A percentile compares a stretch with the other conserved stretches of the same genome.
Conservation (phyloP, 37 sponge, comb jelly and placozoan genomes). For the Halisarca cf. caerulea region DNA sequence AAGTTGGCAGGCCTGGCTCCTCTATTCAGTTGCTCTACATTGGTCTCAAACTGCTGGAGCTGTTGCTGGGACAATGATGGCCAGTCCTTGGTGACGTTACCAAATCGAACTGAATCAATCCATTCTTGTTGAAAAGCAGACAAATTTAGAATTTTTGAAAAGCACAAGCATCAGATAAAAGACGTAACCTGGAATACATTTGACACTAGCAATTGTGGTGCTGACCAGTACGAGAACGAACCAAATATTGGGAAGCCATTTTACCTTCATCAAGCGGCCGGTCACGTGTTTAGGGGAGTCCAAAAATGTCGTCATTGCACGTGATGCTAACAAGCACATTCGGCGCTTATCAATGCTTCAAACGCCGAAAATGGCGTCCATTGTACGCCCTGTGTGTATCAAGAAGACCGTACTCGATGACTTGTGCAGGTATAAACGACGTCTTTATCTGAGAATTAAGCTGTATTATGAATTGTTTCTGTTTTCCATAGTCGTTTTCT, state of each 20-base stretch:
- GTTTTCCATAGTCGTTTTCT: constrained; percentile 74
- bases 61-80: constrained; percentile 26
- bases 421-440: constrained; percentile 44
- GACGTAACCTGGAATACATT: too few species aligned
- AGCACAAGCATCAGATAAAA: too few species aligned
- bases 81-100: constrained; percentile 37
- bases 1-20: constrained; percentile 38
- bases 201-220: too few species aligned
- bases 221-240: too few species aligned
- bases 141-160: too few species aligned
- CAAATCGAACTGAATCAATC: constrained; percentile 44
- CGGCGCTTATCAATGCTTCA: too few species aligned
- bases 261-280: too few species aligned
- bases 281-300: too few species aligned
- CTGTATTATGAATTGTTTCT: not conserved
- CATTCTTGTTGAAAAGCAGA: constrained; percentile 32
- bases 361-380: too few species aligned
- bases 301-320: too few species aligned
- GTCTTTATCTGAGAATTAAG: not conserved
- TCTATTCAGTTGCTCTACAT: constrained; percentile 2
- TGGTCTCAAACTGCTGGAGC: not conserved
- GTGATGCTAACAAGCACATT: too few species aligned
- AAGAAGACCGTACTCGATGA: constrained; percentile 56
- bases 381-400: constrained; percentile 36
- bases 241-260: too few species aligned